Evolutionary conservation across 1,140 invertebrate genomes (phyloP).

Genomic region (Aethina tumida): DNA sequence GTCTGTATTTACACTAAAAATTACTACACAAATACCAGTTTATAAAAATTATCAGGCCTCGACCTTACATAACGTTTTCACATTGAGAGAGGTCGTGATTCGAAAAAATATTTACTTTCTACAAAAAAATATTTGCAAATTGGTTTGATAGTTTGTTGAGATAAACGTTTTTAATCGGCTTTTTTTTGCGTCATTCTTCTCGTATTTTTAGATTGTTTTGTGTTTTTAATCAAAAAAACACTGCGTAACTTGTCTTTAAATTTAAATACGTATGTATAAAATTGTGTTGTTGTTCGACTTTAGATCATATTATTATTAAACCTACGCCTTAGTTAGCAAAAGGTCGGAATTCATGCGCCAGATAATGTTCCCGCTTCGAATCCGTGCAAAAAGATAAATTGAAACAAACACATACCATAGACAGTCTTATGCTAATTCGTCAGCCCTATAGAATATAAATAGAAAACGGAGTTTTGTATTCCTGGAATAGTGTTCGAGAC

Average conservation of each 20-base stretch:
- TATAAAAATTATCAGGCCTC: conserved; percentile 15
- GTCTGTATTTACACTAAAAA: too few species aligned
- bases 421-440: too few species aligned
- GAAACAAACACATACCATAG: too few species aligned
- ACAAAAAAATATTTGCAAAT: conserved; percentile 13
- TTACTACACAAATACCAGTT: neutral
- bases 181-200: neutral
- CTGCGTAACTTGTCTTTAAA: neutral
- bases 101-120: conserved; percentile 2
- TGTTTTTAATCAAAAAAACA: neutral
- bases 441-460: too few species aligned
- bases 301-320: neutral
- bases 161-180: neutral
- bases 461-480: too few species aligned
- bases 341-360: too few species aligned
- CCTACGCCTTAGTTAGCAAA: neutral
- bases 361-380: too few species aligned
- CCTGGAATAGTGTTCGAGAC: too few species aligned
- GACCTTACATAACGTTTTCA: conserved; percentile 18
- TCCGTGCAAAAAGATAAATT: too few species aligned
- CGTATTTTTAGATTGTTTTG: conserved; percentile 1
- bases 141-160: conserved; percentile 12
- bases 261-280: neutral
- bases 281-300: neutral
- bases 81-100: conserved; percentile 6